Percentiles rank a stretch among this genome's conserved stretches.
Evolutionary conservation across 2,888 invertebrate species (phyloP).

Genomic region (Brachyptera putata): DNA sequence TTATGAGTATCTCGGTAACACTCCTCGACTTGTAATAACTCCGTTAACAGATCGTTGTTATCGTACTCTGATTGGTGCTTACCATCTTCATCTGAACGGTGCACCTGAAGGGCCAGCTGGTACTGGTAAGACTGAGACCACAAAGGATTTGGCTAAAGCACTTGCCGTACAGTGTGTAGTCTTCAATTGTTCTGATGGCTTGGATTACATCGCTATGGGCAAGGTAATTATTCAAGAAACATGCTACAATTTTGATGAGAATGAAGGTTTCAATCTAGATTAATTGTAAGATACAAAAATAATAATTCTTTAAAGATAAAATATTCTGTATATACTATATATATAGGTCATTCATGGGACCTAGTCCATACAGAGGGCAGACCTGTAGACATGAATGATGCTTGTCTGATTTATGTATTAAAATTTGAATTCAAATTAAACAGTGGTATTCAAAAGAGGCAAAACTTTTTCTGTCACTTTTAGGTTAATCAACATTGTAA

Average conservation of each 20-base stretch:
- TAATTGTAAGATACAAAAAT: too few species aligned
- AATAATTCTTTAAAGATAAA: too few species aligned
- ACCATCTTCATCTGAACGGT: constrained; percentile 78
- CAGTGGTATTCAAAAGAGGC: too few species aligned
- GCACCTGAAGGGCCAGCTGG: constrained; percentile 82
- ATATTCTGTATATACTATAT: too few species aligned
- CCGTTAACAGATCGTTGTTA: constrained; percentile 76
- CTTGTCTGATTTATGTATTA: too few species aligned
- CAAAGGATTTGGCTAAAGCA: constrained; percentile 89
- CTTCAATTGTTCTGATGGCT: constrained; percentile 81
- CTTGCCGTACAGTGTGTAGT: constrained; percentile 86
- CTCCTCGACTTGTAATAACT: constrained; percentile 69
- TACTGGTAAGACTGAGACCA: constrained; percentile 87
- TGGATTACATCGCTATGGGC: constrained; percentile 83
- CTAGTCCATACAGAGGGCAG: too few species aligned
- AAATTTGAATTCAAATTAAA: too few species aligned
- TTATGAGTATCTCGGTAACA: constrained; percentile 82
- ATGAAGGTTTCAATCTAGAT: not conserved
- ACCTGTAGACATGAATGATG: too few species aligned
- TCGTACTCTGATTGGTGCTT: constrained; percentile 77
- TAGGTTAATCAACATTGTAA: too few species aligned
- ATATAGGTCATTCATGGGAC: too few species aligned
- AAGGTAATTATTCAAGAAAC: constrained; percentile 46
- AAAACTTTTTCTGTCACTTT: too few species aligned
- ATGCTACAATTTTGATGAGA: not conserved